Percentiles rank a stretch among this genome's conserved stretches.
Conservation (phyloP, 2,888 invertebrate species). For the Cataglyphis cursor region DNA sequence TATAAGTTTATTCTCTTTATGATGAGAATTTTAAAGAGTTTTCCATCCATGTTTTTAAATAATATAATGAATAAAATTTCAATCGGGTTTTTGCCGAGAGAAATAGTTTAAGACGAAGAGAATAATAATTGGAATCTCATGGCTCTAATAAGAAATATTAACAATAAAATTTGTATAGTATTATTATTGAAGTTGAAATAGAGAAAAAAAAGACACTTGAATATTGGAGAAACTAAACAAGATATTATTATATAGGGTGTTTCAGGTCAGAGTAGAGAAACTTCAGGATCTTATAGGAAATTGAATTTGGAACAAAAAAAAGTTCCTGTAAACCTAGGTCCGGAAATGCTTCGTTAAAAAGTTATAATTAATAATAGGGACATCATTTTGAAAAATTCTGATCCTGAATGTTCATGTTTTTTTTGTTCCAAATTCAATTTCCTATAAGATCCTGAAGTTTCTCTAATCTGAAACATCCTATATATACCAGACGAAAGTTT, state of each 20-base stretch:
- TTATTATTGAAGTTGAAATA: background rate
- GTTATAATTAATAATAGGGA: too few species aligned
- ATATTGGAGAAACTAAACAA: background rate
- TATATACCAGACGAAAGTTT: background rate
- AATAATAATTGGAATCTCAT: background rate
- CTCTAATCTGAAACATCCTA: too few species aligned
- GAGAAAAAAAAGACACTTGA: background rate
- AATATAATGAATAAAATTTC: background rate
- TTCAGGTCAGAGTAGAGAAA: too few species aligned
- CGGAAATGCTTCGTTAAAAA: too few species aligned
- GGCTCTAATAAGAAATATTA: background rate
- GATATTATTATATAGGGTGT: background rate
- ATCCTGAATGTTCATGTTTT: too few species aligned
- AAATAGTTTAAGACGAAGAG: background rate
- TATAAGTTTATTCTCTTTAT: background rate
- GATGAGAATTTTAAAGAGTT: background rate
- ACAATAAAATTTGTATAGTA: background rate
- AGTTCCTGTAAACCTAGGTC: too few species aligned
- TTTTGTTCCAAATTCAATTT: too few species aligned
- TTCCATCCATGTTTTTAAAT: background rate
- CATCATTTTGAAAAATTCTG: too few species aligned
- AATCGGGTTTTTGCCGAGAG: background rate
- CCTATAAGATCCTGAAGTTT: too few species aligned
- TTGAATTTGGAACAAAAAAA: too few species aligned
- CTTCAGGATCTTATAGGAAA: too few species aligned